phyloP scores from a whole-genome alignment of 2,797 vertebrate genomes.

The Sebastolobus alascanus region DNA sequence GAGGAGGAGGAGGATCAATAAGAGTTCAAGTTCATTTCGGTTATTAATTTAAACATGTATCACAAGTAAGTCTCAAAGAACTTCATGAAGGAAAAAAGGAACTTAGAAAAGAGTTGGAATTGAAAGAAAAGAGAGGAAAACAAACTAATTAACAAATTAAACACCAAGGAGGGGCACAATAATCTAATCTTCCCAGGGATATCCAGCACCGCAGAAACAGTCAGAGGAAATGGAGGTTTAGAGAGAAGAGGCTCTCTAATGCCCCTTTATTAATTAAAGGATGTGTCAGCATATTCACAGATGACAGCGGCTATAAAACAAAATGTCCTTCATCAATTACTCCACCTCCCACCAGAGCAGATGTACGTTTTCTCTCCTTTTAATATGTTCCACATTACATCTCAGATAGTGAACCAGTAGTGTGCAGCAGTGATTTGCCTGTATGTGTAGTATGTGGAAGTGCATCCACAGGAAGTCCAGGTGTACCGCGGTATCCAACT shows the following conservation, averaged over 20 bases:
- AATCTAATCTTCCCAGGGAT: slow-evolving; percentile 18
- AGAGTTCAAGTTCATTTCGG: slow-evolving; percentile 29
- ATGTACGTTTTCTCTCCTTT: slow-evolving; percentile 14
- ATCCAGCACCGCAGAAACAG: slow-evolving; percentile 2
- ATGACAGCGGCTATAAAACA: slow-evolving; percentile 70
- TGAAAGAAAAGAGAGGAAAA: background rate
- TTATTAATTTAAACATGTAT: slow-evolving; percentile 38
- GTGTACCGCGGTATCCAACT: slow-evolving; percentile 30
- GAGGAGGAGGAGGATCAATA: slow-evolving; percentile 49
- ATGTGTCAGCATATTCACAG: slow-evolving; percentile 70
- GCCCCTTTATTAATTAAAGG: slow-evolving; percentile 68
- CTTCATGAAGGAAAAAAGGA: background rate
- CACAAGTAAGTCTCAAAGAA: background rate
- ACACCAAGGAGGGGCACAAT: background rate
- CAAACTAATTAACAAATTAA: slow-evolving; percentile 7
- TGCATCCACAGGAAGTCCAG: slow-evolving; percentile 22
- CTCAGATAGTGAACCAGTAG: background rate
- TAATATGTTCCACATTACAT: slow-evolving; percentile 1
- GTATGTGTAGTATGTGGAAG: slow-evolving; percentile 4
- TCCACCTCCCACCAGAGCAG: slow-evolving; percentile 48
- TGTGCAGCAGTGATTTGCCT: background rate
- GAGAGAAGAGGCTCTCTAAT: slow-evolving; percentile 45
- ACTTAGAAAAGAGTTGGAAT: background rate
- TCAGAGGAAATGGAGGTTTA: slow-evolving; percentile 34
- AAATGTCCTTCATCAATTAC: slow-evolving; percentile 72